Conservation (phyloP, 2,113 vertebrate species). For the Entelurus aequoreus region DNA sequence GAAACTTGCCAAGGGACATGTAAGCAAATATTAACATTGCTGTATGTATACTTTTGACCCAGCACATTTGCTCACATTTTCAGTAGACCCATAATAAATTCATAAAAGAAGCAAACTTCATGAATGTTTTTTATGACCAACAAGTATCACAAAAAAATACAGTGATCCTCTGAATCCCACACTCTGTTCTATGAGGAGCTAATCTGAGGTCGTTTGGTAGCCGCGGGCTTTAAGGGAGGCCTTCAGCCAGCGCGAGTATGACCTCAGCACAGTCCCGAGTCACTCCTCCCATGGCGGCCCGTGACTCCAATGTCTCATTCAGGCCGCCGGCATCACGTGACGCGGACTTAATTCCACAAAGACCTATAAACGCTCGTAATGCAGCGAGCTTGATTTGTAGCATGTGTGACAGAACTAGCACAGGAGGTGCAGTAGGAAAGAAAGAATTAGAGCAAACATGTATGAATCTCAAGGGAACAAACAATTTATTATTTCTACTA, state of each 20-base stretch:
- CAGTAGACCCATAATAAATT: no score
- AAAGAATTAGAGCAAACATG: not conserved
- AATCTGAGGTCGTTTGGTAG: slow-evolving; percentile 41
- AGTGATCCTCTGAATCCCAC: slow-evolving; percentile 26
- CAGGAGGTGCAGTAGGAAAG: not conserved
- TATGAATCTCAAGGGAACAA: not conserved
- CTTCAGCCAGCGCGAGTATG: slow-evolving; percentile 23
- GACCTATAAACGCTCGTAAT: slow-evolving; percentile 21
- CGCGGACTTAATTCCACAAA: slow-evolving; percentile 16
- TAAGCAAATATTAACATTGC: no score
- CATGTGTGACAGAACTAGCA: not conserved
- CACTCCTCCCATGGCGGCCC: slow-evolving; percentile 16
- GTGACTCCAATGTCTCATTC: slow-evolving; percentile 26
- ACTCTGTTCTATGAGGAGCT: slow-evolving; percentile 33
- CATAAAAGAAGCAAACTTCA: no score
- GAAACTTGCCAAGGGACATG: no score
- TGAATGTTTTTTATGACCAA: no score
- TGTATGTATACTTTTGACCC: no score
- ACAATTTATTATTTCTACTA: not conserved
- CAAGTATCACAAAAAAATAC: not conserved
- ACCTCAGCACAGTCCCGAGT: slow-evolving; percentile 6
- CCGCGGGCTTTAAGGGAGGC: slow-evolving; percentile 11
- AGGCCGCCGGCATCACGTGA: slow-evolving; percentile 33
- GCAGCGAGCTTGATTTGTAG: not conserved
- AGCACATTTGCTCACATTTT: no score